Evolutionary conservation across 2,888 invertebrate species (phyloP), one percentile per base, ranked within the genome.

Genomic region (Masnerella sp.): DNA sequence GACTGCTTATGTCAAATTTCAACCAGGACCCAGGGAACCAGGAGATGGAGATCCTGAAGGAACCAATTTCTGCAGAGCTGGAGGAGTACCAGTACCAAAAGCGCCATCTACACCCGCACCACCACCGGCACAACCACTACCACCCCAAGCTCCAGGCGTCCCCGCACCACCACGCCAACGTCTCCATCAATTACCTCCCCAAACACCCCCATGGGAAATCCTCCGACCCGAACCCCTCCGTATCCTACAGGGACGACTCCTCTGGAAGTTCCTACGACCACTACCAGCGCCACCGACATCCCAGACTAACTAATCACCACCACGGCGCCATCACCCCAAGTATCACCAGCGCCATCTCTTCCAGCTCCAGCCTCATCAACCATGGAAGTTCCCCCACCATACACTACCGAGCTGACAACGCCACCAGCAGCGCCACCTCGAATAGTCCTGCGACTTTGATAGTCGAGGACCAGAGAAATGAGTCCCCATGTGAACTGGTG

Each of bases 361-460:
- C 82, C 5, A 82, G 76, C 51, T 83, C 83, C 20, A 83, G 83
- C 38, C 75, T 83, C 73, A 77, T 83, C 58, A 82, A 82, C 45
- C 81, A 82, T 28, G 81, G 80, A 0, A 80, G 77, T 8, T 83
- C 81, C 0, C 84, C 81, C 9, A 78, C 76, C 18, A 70, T 30
- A 56, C 75, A 76, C 51, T 81, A 76, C 58, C 78, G 78, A 15
- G 81, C 77, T 7, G 72, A 61, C 5, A 72, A 74, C 11, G 65
- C 32, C 5, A 74, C 61, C 30, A 62, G 67, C 14, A 80, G 78
- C 20, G 80, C 78, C 12, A 73, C 81, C 5, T 82, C 81, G 15
- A 79, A 78, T 2, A 83, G 81, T 9, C 81, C 82, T 9, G 61
- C 70, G 0, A 72, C 59, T 2, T 45, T 83, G 12, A 78, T 80